Base-by-base conservation (phyloP, 1,140 invertebrate species). In the Formica exsecta region DNA sequence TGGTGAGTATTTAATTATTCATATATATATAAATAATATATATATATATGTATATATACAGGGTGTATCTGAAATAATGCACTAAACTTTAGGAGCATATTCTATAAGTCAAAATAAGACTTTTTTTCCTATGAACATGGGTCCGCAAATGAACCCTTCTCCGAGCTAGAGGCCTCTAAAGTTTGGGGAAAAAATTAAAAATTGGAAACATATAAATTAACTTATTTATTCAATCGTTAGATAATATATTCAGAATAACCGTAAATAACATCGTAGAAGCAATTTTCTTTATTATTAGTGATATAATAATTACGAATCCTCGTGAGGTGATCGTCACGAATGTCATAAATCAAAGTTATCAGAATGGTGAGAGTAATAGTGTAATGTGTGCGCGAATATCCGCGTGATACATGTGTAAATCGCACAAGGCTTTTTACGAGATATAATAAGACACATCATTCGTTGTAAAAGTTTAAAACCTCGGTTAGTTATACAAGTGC, bases 1-100 rank as follows among this genome's bases (percentile, higher is more conserved):
- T 19, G 66, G 90, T 90, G 44, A 91, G 87, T 64, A 22, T 44
- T 62, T n/a, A 48, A 76, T 62, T 32, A 44, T 48, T 13, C 13
- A 77, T 19, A 16, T 41, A 41, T 8, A 25, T 61, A 32, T 32
- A 32, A 3, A 32, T 4, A 32, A 32, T 32, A 3, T 32, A 32
- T 32, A 32, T 48, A 44, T 29, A 44, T 44, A 44, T 44, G 7
- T 38, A 38, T 29, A 38, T 38, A 38, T 38, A 38, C 22, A 22
- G 22, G 22, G 22, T 22, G 22, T 22, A 22, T 22, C 22, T 22
- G 22, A 22, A 22, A 22, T 22, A 0, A 22, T 22, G 22, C 22
- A 22, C 22, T 22, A 22, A 22, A 22, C 22, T 22, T 22, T 22
- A 22, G 22, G 22, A 22, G 22, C 22, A 22, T 22, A 22, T 22